These are phyloP conservation scores for Acholoe squamosa DNA, from an alignment of 2,888 invertebrate genomes.

Conservation along the genomic window DNA sequence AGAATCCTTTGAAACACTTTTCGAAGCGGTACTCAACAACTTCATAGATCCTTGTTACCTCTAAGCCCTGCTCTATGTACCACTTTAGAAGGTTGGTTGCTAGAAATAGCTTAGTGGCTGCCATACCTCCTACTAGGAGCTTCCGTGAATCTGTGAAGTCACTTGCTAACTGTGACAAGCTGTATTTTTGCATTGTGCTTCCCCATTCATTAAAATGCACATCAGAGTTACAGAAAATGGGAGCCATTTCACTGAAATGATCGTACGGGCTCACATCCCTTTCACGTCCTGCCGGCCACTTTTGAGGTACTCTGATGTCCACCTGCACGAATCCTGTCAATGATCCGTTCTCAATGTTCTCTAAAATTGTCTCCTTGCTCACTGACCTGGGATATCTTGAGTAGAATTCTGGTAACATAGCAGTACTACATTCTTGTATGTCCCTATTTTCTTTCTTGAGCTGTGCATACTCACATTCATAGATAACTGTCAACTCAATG, in stretches of 20 bases:
- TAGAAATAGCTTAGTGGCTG: conserved; percentile 46
- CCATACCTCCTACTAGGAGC: conserved; percentile 60
- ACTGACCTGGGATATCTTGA: neutral
- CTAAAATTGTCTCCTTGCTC: neutral
- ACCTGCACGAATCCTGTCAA: neutral
- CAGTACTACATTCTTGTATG: neutral
- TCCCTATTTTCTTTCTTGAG: neutral
- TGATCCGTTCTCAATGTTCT: neutral
- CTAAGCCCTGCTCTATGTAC: conserved; percentile 63
- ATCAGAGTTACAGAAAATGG: conserved; percentile 54
- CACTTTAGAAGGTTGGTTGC: conserved; percentile 66
- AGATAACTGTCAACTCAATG: neutral
- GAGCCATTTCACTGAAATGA: conserved; percentile 46
- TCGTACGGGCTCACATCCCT: neutral
- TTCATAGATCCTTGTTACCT: conserved; percentile 60
- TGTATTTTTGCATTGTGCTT: conserved; percentile 42
- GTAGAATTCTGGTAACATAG: neutral
- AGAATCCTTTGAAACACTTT: conserved; percentile 45
- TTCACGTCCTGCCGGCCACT: neutral
- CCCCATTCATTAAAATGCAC: conserved; percentile 40
- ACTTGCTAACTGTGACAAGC: neutral
- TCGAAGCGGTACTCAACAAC: conserved; percentile 59
- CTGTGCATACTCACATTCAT: conserved; percentile 8
- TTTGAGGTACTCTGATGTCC: neutral
- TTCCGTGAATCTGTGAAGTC: neutral